Base-by-base conservation (phyloP, 2,888 invertebrate species). In the Crepidodera aurea region DNA sequence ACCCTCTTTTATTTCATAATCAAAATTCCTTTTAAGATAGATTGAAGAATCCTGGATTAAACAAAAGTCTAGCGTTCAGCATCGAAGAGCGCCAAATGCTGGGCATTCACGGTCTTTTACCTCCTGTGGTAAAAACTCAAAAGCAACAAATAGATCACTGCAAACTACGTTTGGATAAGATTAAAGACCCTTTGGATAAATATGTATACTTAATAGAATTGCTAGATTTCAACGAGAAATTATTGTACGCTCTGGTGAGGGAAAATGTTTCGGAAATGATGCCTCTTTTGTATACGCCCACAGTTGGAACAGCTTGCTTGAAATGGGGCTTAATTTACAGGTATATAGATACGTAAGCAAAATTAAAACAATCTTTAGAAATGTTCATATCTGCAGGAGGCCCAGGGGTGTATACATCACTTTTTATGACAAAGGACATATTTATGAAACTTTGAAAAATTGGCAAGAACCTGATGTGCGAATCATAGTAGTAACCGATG, bases 251-350 rank as follows among this genome's bases (percentile, higher is more conserved):
- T 25, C 88, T 98, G 50, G 83, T 98, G 42, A 87, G 88, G n/a
- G 92, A 95, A 69, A 89, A 98, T 79, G 93, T 97, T 22, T 88
- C 90, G 44, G 89, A 93, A 67, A 88, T 96, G 86, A 95, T 99
- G 95, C 99, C 99, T 0, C 86, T 98, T 64, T 96, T 99, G 13
- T 99, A 99, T 83, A 99, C 99, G 0, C 99, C 99, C 0, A 96
- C 96, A 0, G 99, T 99, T 6, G 98, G 99, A 1, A 84, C 92
- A 72, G 99, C 97, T 25, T 99, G 99, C 82, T 96, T 98, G 83
- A 94, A 96, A 81, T 99, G 92, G 82, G 97, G 98, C 13, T 86
- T 96, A 67, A 90, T 98, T 67, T 96, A 90, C 83, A 89, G 91
- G 69, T 86, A 29, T 13, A 10, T 16, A n/a, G n/a, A n/a, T n/a